Evolutionary conservation across 2,888 invertebrate genomes (phyloP), one percentile per base, ranked within the genome.

Genomic region (Linyphia triangularis): DNA sequence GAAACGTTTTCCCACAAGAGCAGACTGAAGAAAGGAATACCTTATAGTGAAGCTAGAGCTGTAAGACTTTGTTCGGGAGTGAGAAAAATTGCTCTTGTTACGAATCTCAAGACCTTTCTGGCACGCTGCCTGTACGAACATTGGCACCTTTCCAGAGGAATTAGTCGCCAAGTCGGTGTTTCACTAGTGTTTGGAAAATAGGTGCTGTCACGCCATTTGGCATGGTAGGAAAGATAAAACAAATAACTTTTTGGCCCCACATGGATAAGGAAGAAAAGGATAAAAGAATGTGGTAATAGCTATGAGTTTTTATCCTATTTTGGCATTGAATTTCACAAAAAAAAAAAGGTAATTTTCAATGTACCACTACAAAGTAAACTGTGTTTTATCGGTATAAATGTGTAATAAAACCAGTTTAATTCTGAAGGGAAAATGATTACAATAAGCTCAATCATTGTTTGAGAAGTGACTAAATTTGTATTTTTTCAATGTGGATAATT

Each of bases 81-180:
- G 57, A 70, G 70, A 81, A 81, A 81, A 57, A 81, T 81, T 81
- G 30, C 69, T 70, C 81, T 57, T 69, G 70, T 59, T 69, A 81
- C 81, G 24, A 70, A 59, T 70, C 69, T 57, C 61, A 81, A 40
- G 57, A 22, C 69, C 26, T 81, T 57, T 9, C 57, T 81, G 81
- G 81, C 70, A 81, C 40, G n/a, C 57, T 81, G 81, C 81, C 81
- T 81, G 57, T 33, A 40, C 19, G 37, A 33, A 33, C 33, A 37
- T 37, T 81, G 81, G 81, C 81, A 81, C 37, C 51, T 57, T 22
- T 81, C 81, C 81, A 81, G 69, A 70, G 37, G 69, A 57, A 81
- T 81, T 81, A 81, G 81, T 81, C 70, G 57, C 70, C 69, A 37
- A 81, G 33, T n/a, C 59, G n/a, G 24, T n/a, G 70, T 24, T 59